Conservation (phyloP, 2,888 invertebrate species). For the Vandiemenella viatica region DNA sequence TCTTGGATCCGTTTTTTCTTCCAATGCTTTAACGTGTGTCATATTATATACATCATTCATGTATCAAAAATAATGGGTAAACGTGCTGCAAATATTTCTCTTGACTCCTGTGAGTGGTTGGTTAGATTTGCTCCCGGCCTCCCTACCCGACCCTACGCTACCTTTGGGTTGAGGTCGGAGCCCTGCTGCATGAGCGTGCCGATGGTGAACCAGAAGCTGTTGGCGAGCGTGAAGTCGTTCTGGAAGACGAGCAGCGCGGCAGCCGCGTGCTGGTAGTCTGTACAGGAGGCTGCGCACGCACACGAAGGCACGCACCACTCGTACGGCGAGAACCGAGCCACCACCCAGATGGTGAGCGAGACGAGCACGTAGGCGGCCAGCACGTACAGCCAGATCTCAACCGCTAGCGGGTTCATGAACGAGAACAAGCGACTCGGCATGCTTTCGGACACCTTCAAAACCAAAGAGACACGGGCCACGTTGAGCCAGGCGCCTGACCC, state of each 20-base stretch:
- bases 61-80: too few species aligned
- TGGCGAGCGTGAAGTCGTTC: constrained; percentile 41
- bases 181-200: constrained; percentile 43
- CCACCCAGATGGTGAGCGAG: constrained; percentile 36
- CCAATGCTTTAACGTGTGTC: too few species aligned
- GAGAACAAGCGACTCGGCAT: constrained; percentile 36
- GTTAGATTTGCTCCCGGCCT: too few species aligned
- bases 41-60: too few species aligned
- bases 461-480: too few species aligned
- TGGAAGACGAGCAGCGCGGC: constrained; percentile 27
- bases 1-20: too few species aligned
- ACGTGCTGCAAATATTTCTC: too few species aligned
- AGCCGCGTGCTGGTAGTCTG: neutral
- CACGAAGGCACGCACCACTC: constrained; percentile 32
- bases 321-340: constrained; percentile 42
- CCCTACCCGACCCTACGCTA: constrained; percentile 60
- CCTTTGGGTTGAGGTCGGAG: constrained; percentile 34
- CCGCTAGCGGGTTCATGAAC: constrained; percentile 40
- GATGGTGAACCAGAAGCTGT: constrained; percentile 43
- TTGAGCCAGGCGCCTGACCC: too few species aligned
- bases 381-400: constrained; percentile 41
- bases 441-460: constrained; percentile 28
- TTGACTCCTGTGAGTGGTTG: too few species aligned
- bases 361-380: constrained; percentile 39
- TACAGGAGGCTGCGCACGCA: neutral